phyloP scores from a whole-genome alignment of 2,888 invertebrate genomes.

The Helobdella robusta region DNA sequence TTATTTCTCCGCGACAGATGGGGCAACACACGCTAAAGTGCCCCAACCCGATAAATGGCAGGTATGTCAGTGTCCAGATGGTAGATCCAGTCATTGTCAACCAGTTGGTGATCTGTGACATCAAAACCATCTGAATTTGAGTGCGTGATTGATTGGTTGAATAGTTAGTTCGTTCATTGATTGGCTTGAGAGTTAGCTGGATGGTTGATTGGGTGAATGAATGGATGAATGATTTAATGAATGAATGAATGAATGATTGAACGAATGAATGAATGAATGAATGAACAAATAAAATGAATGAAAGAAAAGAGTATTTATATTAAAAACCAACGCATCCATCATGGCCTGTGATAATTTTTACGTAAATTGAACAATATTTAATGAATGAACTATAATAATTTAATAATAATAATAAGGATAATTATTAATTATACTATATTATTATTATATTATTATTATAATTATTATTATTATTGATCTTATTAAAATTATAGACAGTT shows the following conservation, averaged over 20 bases:
- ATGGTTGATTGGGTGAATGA: constrained; percentile 19
- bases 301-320: too few relatives aligned
- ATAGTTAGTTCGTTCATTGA: neutral
- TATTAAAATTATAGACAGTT: too few relatives aligned
- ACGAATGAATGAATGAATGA: constrained; percentile 24
- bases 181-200: constrained; percentile 4
- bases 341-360: too few relatives aligned
- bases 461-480: too few relatives aligned
- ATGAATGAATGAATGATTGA: constrained; percentile 14
- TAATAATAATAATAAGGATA: too few relatives aligned
- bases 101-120: constrained; percentile 1
- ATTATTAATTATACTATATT: too few relatives aligned
- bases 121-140: constrained; percentile 9
- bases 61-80: constrained; percentile 9
- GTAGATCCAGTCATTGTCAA: constrained; percentile 5
- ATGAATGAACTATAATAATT: too few relatives aligned
- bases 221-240: neutral
- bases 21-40: neutral
- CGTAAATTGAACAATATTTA: too few relatives aligned
- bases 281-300: too few relatives aligned
- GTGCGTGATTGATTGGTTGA: constrained; percentile 21
- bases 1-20: too few relatives aligned
- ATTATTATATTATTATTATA: too few relatives aligned
- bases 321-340: too few relatives aligned
- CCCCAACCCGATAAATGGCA: neutral